A percentile compares a stretch with the other conserved stretches of the same genome.
Evolutionary conservation across 2,797 vertebrate genomes (phyloP).

Genomic region (Propithecus deckenii): DNA sequence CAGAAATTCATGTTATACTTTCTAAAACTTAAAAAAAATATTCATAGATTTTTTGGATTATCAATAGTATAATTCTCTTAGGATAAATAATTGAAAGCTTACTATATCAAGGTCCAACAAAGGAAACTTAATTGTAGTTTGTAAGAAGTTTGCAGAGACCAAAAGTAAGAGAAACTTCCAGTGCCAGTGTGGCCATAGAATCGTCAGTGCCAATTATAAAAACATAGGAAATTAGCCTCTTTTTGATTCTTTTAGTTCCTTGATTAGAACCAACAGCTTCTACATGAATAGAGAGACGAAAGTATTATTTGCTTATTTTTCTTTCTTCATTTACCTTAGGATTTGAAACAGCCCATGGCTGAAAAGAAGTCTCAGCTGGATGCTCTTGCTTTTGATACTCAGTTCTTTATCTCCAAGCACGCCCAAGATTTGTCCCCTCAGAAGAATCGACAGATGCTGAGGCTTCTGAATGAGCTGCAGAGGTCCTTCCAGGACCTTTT

Average conservation of each 20-base stretch:
- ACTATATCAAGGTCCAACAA: not conserved
- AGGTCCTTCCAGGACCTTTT: slow-evolving; percentile 89
- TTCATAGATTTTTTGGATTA: not conserved
- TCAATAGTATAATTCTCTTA: not conserved
- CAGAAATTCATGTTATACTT: slow-evolving; percentile 50
- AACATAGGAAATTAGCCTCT: slow-evolving; percentile 29
- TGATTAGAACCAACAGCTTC: slow-evolving; percentile 20
- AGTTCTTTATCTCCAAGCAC: slow-evolving; percentile 94
- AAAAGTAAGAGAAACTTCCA: not conserved
- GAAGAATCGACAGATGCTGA: slow-evolving; percentile 92
- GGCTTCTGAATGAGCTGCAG: slow-evolving; percentile 92
- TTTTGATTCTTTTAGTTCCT: slow-evolving; percentile 16
- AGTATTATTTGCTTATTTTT: not conserved
- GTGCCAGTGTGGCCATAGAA: not conserved
- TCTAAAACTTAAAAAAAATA: not conserved
- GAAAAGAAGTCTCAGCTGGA: slow-evolving; percentile 88
- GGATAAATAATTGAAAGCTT: slow-evolving; percentile 22
- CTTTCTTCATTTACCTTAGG: slow-evolving; percentile 80
- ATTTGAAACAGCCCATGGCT: slow-evolving; percentile 87
- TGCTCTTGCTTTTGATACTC: slow-evolving; percentile 88
- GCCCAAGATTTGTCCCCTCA: slow-evolving; percentile 92
- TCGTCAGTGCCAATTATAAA: not conserved
- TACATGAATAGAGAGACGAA: slow-evolving; percentile 7
- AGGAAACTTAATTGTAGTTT: slow-evolving; percentile 8
- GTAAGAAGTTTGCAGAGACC: not conserved